Evolutionary conservation across 2,113 vertebrate genomes (phyloP).

Genomic region (Cyanistes caeruleus): DNA sequence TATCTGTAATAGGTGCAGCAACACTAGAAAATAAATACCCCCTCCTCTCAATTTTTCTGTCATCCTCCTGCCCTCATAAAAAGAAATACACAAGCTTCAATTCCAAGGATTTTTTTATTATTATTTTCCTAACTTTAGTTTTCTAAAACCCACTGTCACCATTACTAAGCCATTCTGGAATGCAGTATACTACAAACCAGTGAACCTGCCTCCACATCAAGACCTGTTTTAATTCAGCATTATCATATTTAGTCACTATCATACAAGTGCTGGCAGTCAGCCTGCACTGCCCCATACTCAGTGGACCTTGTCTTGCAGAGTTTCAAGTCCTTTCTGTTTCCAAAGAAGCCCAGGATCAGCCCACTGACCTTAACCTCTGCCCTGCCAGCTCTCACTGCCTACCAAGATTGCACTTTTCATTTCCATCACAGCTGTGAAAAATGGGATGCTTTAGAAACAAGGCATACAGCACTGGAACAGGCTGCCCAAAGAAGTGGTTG

Average conservation of each 20-base stretch:
- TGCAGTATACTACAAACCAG: background rate
- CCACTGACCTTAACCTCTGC: background rate
- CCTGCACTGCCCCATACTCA: background rate
- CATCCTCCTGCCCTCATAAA: background rate
- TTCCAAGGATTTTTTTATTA: background rate
- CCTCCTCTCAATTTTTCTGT: background rate
- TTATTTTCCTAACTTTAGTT: background rate
- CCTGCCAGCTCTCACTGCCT: background rate
- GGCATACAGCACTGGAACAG: background rate
- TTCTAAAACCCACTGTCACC: background rate
- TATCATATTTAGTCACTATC: accelerated
- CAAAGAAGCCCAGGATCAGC: background rate
- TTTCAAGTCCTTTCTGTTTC: background rate
- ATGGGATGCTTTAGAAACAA: background rate
- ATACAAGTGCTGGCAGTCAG: background rate
- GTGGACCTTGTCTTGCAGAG: background rate
- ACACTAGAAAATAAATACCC: background rate
- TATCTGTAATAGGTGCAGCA: background rate
- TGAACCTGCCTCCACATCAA: background rate
- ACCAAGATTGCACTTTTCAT: background rate
- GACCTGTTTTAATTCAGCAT: background rate
- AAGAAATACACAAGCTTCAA: background rate
- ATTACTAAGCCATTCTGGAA: background rate
- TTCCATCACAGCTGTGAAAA: background rate
- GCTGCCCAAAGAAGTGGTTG: background rate